phyloP scores from a whole-genome alignment of 2,797 vertebrate species.

The Betta splendens region DNA sequence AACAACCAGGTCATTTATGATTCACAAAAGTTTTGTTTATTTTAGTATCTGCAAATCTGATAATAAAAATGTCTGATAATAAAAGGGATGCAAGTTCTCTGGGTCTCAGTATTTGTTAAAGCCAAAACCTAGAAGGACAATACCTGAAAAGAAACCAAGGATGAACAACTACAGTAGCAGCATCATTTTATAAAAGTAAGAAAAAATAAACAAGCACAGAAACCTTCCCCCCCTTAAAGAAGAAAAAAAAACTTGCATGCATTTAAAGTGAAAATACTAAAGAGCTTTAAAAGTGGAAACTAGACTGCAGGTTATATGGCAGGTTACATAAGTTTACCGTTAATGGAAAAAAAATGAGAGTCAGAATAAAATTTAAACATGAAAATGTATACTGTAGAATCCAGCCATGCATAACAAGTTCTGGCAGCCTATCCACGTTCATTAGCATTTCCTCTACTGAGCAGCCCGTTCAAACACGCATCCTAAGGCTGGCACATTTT shows the following conservation, averaged over 20 bases:
- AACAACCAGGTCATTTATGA: conserved; percentile 20
- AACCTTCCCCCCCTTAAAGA: conserved; percentile 25
- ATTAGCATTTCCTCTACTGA: background rate
- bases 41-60: conserved; percentile 74
- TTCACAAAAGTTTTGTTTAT: conserved; percentile 75
- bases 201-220: conserved; percentile 30
- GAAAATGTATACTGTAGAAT: conserved; percentile 5
- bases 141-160: conserved; percentile 55
- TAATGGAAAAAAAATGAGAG: conserved; percentile 15
- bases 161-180: conserved; percentile 69
- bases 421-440: background rate
- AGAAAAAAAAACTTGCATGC: conserved; percentile 58
- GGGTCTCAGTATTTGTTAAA: conserved; percentile 47
- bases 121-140: conserved; percentile 58
- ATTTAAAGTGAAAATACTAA: conserved; percentile 49
- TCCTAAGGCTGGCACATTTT: background rate
- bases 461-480: conserved; percentile 13
- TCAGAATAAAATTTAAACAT: conserved; percentile 24
- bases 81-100: conserved; percentile 66
- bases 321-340: conserved; percentile 13
- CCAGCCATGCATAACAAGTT: background rate
- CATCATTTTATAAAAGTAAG: conserved; percentile 51
- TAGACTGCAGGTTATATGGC: conserved; percentile 23
- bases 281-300: conserved; percentile 46
- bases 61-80: conserved; percentile 75